Evolutionary conservation across 2,888 invertebrate species (phyloP), one percentile per base, ranked within the genome.

Genomic region (Netelia fuscicornis): DNA sequence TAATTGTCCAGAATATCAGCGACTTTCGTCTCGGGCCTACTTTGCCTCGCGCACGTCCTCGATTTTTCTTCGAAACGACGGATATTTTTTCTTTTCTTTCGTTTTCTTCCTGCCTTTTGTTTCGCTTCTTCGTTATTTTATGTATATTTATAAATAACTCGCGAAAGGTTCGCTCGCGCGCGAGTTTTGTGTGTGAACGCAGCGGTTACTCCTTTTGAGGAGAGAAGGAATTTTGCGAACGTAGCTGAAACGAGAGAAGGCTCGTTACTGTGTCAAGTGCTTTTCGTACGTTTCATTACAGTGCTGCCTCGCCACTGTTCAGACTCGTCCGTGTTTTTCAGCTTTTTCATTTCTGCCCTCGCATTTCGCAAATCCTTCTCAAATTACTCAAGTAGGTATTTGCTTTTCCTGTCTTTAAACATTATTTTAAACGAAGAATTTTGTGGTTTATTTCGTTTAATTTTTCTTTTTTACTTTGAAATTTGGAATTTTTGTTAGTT

Each of bases 141-240:
- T 72, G 23, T 37, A 13, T 52, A 44, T 56, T 44, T 80, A 64
- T 80, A 65, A 80, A 72, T 80, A 80, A 65, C 80, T 56, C 25
- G 54, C 11, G 56, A 67, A 42, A 44, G 65, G 37, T n/a, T 58
- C 2, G 62, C 30, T 30, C 30, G 30, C 30, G 30, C 30, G 30
- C 30, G 30, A 30, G 6, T 30, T 64, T 30, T 25, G 30, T 78
- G 2, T 48, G 74, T 67, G 44, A 74, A 74, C 60, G 65, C 74
- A 72, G 72, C 67, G 67, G 72, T 74, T 81, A 81, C 67, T 74
- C 74, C 74, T 74, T 81, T 81, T 81, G 65, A 67, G 74, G 60
- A 67, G 54, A 30, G 58, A 8, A 58, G 67, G 67, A 81, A 81
- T 81, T 81, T 48, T 67, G 81, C 81, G 20, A 44, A 52, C 58